Conservation (phyloP, 2,888 invertebrate species). For the Cheilosia grossa region DNA sequence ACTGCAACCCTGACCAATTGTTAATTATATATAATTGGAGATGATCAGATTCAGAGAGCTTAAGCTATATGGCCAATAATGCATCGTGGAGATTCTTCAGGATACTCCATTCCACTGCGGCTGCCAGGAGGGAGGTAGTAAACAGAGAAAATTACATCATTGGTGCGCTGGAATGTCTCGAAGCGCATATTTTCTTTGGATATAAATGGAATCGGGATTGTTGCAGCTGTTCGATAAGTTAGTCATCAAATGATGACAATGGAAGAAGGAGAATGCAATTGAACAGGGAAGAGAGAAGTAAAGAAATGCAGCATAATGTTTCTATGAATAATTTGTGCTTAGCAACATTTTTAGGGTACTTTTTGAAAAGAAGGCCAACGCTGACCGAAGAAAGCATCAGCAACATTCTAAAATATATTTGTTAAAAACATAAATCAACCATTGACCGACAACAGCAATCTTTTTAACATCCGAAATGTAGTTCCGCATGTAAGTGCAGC, state of each 20-base stretch:
- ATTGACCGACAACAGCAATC: too few relatives aligned
- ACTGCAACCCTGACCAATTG: slow-evolving; percentile 37
- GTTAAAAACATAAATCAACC: neutral
- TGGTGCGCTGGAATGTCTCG: slow-evolving; percentile 45
- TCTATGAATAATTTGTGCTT: neutral
- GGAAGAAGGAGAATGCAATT: slow-evolving; percentile 5
- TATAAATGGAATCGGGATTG: slow-evolving; percentile 40
- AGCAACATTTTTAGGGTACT: neutral
- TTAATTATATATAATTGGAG: slow-evolving; percentile 68
- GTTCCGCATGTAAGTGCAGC: too few relatives aligned
- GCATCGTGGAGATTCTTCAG: slow-evolving; percentile 54
- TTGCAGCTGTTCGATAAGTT: slow-evolving; percentile 44
- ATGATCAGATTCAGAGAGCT: slow-evolving; percentile 61
- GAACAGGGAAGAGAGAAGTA: neutral
- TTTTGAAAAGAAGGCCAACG: neutral
- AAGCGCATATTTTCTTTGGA: slow-evolving; percentile 36
- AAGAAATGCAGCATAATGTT: neutral
- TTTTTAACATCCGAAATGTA: too few relatives aligned
- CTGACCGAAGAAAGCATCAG: neutral
- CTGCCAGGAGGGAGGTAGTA: neutral
- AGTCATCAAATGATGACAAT: slow-evolving; percentile 23
- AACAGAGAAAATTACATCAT: slow-evolving; percentile 54
- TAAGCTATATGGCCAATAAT: slow-evolving; percentile 42
- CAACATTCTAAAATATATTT: neutral
- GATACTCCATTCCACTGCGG: neutral